Percentiles rank a stretch among this genome's conserved stretches.
These are phyloP conservation scores for Epinephelus coioides DNA, from an alignment of 2,797 vertebrate species.

Conservation along the genomic window DNA sequence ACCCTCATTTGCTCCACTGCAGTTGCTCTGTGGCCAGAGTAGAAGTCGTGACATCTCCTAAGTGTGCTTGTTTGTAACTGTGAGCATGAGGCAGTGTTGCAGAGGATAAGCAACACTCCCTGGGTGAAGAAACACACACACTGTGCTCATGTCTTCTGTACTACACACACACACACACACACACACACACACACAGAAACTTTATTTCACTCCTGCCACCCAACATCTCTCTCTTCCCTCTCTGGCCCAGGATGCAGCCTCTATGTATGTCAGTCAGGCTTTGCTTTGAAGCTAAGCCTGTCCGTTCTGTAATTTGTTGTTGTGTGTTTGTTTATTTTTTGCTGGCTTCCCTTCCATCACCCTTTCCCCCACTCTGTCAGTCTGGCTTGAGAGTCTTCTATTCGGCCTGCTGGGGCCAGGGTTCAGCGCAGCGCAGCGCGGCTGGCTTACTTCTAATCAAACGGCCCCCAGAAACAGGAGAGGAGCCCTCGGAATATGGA, in stretches of 20 bases:
- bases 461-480: slow-evolving; percentile 53
- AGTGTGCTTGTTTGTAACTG: slow-evolving; percentile 10
- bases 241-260: slow-evolving; percentile 30
- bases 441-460: slow-evolving; percentile 65
- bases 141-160: slow-evolving; percentile 15
- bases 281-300: slow-evolving; percentile 67
- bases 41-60: slow-evolving; percentile 12
- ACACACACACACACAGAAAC: slow-evolving; percentile 5
- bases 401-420: slow-evolving; percentile 32
- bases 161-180: background rate
- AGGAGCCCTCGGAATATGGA: slow-evolving; percentile 48
- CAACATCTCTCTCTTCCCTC: slow-evolving; percentile 35
- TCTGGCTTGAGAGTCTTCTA: slow-evolving; percentile 50
- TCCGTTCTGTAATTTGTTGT: slow-evolving; percentile 62
- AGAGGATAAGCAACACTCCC: slow-evolving; percentile 20
- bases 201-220: slow-evolving; percentile 36
- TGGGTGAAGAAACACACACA: slow-evolving; percentile 26
- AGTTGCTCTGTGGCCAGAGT: background rate
- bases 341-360: slow-evolving; percentile 39
- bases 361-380: slow-evolving; percentile 40
- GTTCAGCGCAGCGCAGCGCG: slow-evolving; percentile 42
- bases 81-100: slow-evolving; percentile 18
- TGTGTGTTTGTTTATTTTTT: slow-evolving; percentile 59
- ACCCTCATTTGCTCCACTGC: slow-evolving; percentile 27
- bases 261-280: slow-evolving; percentile 64